Percentiles rank a stretch among this genome's conserved stretches.
These are phyloP conservation scores for Camptogramma bilineatum DNA, from an alignment of 2,888 invertebrate species.

Conservation along the genomic window DNA sequence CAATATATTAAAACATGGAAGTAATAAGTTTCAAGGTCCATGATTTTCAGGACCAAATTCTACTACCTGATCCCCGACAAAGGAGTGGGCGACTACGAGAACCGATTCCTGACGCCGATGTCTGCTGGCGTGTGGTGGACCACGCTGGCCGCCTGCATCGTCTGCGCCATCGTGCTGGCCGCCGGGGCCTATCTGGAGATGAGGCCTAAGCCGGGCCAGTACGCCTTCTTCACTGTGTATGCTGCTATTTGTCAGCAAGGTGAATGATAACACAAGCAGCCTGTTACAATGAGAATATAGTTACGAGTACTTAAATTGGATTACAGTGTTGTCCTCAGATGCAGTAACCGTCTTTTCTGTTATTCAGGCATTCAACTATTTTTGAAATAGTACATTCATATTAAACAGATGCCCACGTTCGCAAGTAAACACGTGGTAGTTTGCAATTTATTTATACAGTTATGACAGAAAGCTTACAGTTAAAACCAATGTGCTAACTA, in stretches of 20 bases:
- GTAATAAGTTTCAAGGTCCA: no score
- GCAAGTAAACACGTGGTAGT: no score
- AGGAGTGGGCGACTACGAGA: slow-evolving; percentile 73
- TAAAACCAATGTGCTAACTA: no score
- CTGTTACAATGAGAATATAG: not conserved
- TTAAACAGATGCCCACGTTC: no score
- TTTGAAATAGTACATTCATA: no score
- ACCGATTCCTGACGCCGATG: slow-evolving; percentile 79
- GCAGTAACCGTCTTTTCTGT: no score
- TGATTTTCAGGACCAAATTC: slow-evolving; percentile 66
- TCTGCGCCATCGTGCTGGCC: slow-evolving; percentile 67
- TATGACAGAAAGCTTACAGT: no score
- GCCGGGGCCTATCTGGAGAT: slow-evolving; percentile 64
- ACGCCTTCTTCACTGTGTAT: slow-evolving; percentile 70
- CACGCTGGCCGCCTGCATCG: slow-evolving; percentile 53
- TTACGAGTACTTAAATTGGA: no score
- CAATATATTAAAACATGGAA: no score
- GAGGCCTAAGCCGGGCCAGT: slow-evolving; percentile 56
- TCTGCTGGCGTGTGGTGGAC: slow-evolving; percentile 75
- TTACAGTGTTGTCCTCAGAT: no score
- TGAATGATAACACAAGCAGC: slow-evolving; percentile 33
- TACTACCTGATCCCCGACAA: slow-evolving; percentile 73
- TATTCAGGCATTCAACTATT: no score
- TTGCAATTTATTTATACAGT: no score
- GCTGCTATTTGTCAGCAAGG: slow-evolving; percentile 77